A percentile compares a stretch with the other conserved stretches of the same genome.
These are phyloP conservation scores for Varecia variegata DNA, from an alignment of 2,797 vertebrate genomes.

Conservation along the genomic window DNA sequence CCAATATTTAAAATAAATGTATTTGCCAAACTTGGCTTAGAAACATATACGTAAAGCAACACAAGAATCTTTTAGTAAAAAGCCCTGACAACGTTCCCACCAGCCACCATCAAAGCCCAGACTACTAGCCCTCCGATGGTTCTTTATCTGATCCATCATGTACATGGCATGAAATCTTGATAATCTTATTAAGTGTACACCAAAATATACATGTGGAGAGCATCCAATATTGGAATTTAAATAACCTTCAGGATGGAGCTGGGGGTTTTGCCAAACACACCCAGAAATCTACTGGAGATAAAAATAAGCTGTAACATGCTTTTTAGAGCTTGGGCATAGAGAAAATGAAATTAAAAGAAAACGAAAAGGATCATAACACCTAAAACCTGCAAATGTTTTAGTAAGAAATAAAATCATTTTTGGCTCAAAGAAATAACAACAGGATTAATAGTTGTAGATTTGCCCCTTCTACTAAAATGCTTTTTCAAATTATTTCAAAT, in stretches of 20 bases:
- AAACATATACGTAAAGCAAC: not conserved
- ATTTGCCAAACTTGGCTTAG: not conserved
- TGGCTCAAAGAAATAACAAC: constrained; percentile 64
- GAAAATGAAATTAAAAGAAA: constrained; percentile 53
- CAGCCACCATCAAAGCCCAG: not conserved
- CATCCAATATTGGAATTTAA: constrained; percentile 22
- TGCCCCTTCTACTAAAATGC: constrained; percentile 76
- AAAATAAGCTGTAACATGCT: not conserved
- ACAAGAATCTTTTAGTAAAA: not conserved
- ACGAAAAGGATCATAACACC: constrained; percentile 21
- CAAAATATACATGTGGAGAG: not conserved
- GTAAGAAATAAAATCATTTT: not conserved
- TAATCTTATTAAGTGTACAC: constrained; percentile 35
- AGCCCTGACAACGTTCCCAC: not conserved
- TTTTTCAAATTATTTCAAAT: constrained; percentile 79
- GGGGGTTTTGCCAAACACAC: constrained; percentile 3
- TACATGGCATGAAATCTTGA: constrained; percentile 26
- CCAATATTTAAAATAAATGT: constrained; percentile 37
- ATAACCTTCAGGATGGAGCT: constrained; percentile 32
- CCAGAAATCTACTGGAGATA: constrained; percentile 28
- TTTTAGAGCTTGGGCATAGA: constrained; percentile 7
- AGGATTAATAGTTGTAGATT: constrained; percentile 68
- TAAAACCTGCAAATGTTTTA: constrained; percentile 49
- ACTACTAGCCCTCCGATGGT: not conserved
- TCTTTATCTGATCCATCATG: not conserved